phyloP scores from a whole-genome alignment of 2,797 vertebrate species.

The Hirundo rustica region DNA sequence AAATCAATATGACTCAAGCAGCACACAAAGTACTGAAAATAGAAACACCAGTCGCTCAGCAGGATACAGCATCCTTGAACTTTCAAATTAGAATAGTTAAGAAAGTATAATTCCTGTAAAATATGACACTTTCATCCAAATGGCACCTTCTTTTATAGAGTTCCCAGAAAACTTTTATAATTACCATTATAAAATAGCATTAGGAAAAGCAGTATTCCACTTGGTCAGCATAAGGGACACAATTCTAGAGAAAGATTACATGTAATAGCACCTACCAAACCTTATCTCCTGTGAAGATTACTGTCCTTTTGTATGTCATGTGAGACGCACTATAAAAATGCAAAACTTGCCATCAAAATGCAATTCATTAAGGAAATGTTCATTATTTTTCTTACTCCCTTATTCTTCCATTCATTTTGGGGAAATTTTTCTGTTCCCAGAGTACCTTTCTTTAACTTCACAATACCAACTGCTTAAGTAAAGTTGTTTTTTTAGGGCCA shows the following conservation, averaged over 20 bases:
- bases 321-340: background rate
- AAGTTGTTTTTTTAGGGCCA: background rate
- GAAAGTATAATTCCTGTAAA: conserved; percentile 62
- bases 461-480: background rate
- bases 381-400: background rate
- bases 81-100: conserved; percentile 34
- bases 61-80: conserved; percentile 64
- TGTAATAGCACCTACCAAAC: background rate
- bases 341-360: background rate
- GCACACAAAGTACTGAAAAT: conserved; percentile 68
- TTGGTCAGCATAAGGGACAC: background rate
- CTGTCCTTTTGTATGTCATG: background rate
- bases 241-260: background rate
- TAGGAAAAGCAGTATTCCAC: background rate
- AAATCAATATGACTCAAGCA: conserved; percentile 71
- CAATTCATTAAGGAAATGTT: background rate
- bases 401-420: background rate
- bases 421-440: background rate
- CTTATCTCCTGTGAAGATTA: background rate
- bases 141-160: conserved; percentile 7
- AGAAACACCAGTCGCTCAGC: conserved; percentile 52
- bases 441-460: background rate
- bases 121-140: conserved; percentile 31
- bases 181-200: conserved; percentile 4
- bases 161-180: conserved; percentile 50